Conservation (phyloP, 2,797 vertebrate species). For the Trachops cirrhosus region DNA sequence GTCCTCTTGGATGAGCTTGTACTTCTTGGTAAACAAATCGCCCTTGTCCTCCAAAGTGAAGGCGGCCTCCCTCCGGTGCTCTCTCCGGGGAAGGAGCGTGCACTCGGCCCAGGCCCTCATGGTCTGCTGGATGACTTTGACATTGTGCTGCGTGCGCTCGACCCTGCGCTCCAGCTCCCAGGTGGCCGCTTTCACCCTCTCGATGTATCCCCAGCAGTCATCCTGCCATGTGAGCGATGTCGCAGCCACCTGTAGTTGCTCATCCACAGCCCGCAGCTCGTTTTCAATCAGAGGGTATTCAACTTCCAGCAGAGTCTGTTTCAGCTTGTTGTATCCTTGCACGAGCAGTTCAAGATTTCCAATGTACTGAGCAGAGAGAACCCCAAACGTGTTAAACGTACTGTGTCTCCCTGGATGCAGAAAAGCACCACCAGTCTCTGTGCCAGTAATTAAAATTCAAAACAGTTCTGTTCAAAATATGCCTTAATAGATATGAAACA, state of each 20-base stretch:
- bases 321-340: constrained; percentile 87
- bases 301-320: constrained; percentile 84
- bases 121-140: constrained; percentile 81
- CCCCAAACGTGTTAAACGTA: background rate
- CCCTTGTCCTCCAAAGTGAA: constrained; percentile 85
- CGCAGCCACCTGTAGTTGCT: constrained; percentile 81
- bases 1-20: constrained; percentile 82
- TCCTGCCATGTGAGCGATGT: constrained; percentile 83
- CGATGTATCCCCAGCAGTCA: constrained; percentile 84
- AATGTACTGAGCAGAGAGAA: constrained; percentile 78
- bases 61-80: constrained; percentile 83
- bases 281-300: constrained; percentile 85
- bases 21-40: constrained; percentile 83
- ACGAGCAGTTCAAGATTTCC: constrained; percentile 86
- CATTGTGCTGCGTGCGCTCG: constrained; percentile 83
- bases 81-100: constrained; percentile 84
- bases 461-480: background rate
- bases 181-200: constrained; percentile 76
- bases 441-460: background rate
- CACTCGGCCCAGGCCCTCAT: constrained; percentile 85
- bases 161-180: constrained; percentile 81
- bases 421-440: background rate
- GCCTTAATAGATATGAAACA: background rate
- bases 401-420: background rate
- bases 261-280: constrained; percentile 82